phyloP scores from a whole-genome alignment of 1,140 invertebrate genomes.

The Babylonia areolata region DNA sequence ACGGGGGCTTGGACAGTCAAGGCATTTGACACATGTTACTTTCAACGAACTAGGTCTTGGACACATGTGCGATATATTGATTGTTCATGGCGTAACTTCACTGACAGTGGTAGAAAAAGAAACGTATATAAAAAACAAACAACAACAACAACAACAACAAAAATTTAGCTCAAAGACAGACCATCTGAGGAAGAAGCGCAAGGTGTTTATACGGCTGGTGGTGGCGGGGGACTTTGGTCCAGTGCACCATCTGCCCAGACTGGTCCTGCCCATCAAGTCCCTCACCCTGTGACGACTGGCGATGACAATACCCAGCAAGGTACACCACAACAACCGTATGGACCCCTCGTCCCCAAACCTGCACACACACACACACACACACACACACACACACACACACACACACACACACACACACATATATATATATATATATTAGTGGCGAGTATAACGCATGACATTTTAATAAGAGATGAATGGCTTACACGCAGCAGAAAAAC shows the following conservation, averaged over 20 bases:
- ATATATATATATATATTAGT: neutral
- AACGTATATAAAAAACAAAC: too few species aligned
- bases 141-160: too few species aligned
- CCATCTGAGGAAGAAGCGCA: slow-evolving; percentile 28
- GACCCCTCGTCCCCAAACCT: slow-evolving; percentile 36
- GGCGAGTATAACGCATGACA: too few species aligned
- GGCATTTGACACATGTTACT: too few species aligned
- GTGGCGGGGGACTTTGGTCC: neutral
- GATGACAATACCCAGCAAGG: slow-evolving; percentile 27
- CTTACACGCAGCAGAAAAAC: too few species aligned
- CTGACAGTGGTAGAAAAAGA: too few species aligned
- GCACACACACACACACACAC: slow-evolving; percentile 6
- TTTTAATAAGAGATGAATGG: too few species aligned
- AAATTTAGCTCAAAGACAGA: too few species aligned
- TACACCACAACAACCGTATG: slow-evolving; percentile 29
- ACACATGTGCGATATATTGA: too few species aligned
- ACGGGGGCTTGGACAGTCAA: too few species aligned
- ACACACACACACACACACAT: slow-evolving; percentile 1
- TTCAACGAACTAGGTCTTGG: too few species aligned
- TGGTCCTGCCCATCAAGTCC: neutral
- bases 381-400: slow-evolving; percentile 11
- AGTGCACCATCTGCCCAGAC: neutral
- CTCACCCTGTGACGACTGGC: slow-evolving; percentile 19
- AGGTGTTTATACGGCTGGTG: neutral
- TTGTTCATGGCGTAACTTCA: too few species aligned